Evolutionary conservation across 2,113 vertebrate genomes (phyloP).

Genomic region (Mirza zaza): DNA sequence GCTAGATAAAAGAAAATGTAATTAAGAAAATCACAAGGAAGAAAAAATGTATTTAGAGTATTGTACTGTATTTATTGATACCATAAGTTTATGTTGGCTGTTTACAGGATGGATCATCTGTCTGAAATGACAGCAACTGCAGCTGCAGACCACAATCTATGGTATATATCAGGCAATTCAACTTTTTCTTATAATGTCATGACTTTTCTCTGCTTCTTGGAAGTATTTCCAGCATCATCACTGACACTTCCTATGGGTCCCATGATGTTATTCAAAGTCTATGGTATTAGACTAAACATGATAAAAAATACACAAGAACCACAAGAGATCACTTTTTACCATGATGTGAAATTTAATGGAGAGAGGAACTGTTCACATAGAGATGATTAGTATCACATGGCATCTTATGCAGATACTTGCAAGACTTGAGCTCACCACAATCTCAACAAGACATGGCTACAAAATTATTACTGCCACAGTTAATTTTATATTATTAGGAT

Average conservation of each 20-base stretch:
- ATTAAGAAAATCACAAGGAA: not conserved
- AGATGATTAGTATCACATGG: not conserved
- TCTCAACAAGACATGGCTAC: not conserved
- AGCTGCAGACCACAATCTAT: not conserved
- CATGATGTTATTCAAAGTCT: not conserved
- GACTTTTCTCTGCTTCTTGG: not conserved
- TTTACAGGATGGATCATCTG: not conserved
- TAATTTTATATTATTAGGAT: not conserved
- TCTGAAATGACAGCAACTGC: not conserved
- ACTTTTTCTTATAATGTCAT: not conserved
- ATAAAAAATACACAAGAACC: not conserved
- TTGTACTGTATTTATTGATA: not conserved
- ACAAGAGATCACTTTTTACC: not conserved
- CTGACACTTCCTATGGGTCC: not conserved
- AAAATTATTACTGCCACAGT: not conserved
- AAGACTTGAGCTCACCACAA: not conserved
- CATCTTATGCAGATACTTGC: not conserved
- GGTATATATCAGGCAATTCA: not conserved
- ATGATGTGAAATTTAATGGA: too few relatives aligned
- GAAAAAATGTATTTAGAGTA: not conserved
- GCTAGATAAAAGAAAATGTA: not conserved
- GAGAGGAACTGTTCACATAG: not conserved
- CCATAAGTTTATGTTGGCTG: not conserved
- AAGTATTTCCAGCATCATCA: not conserved
- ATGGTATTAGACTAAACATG: not conserved